Evolutionary conservation across 2,113 vertebrate species (phyloP).

Genomic region (Suncus etruscus): DNA sequence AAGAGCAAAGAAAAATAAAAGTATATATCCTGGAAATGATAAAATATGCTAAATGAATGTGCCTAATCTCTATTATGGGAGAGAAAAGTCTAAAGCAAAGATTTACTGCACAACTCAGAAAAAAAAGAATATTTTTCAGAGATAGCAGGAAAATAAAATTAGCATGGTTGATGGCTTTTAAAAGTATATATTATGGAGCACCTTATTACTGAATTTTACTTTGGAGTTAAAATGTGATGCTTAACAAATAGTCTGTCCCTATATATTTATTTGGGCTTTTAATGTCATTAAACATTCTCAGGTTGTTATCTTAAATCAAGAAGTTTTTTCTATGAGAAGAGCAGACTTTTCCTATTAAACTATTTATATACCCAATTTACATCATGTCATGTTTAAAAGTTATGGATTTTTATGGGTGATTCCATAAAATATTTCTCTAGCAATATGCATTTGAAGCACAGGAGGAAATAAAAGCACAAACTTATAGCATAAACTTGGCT

Average conservation of each 20-base stretch:
- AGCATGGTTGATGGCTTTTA: neutral
- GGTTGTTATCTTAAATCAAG: conserved; percentile 38
- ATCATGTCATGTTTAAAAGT: neutral
- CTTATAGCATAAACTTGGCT: neutral
- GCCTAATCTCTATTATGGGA: neutral
- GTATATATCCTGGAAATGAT: conserved; percentile 12
- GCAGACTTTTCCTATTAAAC: neutral
- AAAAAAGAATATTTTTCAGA: neutral
- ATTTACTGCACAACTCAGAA: neutral
- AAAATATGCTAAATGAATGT: conserved; percentile 3
- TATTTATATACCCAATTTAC: neutral
- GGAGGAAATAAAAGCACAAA: neutral
- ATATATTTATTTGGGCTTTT: neutral
- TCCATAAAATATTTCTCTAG: conserved; percentile 15
- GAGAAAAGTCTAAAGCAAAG: neutral
- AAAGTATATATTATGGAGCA: neutral
- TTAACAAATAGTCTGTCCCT: neutral
- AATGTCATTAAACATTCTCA: neutral
- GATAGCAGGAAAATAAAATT: conserved; percentile 6
- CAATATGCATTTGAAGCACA: conserved; percentile 15
- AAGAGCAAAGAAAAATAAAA: neutral
- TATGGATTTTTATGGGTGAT: neutral
- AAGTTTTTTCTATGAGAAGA: conserved; percentile 11
- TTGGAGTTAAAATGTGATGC: neutral
- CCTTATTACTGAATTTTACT: neutral